These are phyloP conservation scores for Opisthograptis luteolata DNA, from an alignment of 2,888 invertebrate genomes.

Conservation along the genomic window DNA sequence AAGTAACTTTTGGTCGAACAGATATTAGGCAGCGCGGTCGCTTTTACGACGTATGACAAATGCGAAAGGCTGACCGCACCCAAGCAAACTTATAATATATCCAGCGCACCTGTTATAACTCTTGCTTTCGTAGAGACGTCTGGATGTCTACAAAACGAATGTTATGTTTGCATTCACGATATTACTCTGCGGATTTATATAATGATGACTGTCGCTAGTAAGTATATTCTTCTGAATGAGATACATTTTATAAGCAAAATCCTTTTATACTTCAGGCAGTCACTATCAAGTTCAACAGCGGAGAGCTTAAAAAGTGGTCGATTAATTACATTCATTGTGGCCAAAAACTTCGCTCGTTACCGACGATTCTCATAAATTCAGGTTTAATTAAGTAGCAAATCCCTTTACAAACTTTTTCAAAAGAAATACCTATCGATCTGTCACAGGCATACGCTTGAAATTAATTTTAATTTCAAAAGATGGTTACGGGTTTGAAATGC, in stretches of 20 bases:
- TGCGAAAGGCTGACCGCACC: conserved; percentile 20
- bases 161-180: too few species aligned
- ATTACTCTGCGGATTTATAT: too few species aligned
- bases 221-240: background rate
- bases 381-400: conserved; percentile 75
- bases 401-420: conserved; percentile 67
- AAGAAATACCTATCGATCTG: conserved; percentile 70
- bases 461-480: conserved; percentile 31
- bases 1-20: conserved; percentile 10
- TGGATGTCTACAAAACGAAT: background rate
- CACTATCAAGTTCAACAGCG: conserved; percentile 50
- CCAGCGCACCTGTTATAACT: conserved; percentile 19
- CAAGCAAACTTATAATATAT: conserved; percentile 20
- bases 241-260: background rate
- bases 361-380: conserved; percentile 71
- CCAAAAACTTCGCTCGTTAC: conserved; percentile 79
- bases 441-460: conserved; percentile 56
- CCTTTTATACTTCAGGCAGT: conserved; percentile 33
- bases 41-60: conserved; percentile 25
- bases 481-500: conserved; percentile 12
- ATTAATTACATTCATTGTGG: conserved; percentile 80
- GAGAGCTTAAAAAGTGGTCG: conserved; percentile 66
- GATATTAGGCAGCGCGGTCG: conserved; percentile 20
- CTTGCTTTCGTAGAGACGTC: conserved; percentile 10
- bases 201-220: too few species aligned